These are phyloP conservation scores for Urocolius indicus DNA, from an alignment of 2,113 vertebrate genomes.

Conservation along the genomic window DNA sequence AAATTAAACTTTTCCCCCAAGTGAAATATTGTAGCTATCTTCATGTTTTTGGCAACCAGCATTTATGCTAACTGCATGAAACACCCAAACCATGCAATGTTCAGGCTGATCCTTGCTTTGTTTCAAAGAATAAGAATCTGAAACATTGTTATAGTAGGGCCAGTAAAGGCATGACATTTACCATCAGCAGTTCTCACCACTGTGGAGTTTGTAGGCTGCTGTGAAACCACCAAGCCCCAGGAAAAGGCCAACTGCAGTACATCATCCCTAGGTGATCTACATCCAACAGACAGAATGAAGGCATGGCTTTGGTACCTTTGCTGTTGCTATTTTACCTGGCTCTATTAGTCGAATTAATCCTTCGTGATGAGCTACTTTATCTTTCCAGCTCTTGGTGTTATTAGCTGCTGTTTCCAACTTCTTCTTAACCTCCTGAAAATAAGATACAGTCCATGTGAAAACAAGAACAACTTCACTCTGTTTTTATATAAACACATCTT, in stretches of 20 bases:
- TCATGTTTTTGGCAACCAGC: background rate
- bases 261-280: background rate
- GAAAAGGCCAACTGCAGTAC: background rate
- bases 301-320: background rate
- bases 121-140: background rate
- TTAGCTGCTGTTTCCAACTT: constrained; percentile 90
- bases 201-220: background rate
- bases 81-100: background rate
- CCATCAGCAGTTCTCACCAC: background rate
- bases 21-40: background rate
- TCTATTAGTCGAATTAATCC: constrained; percentile 93
- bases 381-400: constrained; percentile 94
- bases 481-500: background rate
- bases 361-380: constrained; percentile 95
- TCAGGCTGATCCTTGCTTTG: background rate
- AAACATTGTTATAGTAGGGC: background rate
- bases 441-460: background rate
- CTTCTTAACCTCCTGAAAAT: constrained; percentile 87
- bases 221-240: background rate
- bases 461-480: background rate
- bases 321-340: constrained; percentile 82
- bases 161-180: background rate
- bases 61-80: background rate
- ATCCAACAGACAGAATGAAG: background rate
- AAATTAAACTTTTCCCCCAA: background rate